Base-by-base conservation (phyloP, 2,888 invertebrate species). In the Epistrophe eligans region DNA sequence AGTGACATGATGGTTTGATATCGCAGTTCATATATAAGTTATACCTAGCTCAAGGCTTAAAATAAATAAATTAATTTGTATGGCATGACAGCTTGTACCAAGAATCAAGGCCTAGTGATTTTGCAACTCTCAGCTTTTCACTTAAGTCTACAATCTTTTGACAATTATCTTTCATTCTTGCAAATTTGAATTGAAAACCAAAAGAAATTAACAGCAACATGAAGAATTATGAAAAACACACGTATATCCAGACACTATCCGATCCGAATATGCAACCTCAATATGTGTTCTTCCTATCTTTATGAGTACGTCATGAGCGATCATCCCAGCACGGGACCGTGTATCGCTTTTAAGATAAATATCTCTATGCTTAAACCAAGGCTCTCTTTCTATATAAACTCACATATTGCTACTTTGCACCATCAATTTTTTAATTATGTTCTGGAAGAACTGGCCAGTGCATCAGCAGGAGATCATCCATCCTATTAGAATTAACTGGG, bases 371-470 rank as follows among this genome's bases (percentile, higher is more conserved):
- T 38, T 17, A 13, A 64, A 10, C 24, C 19, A 50, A 45, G 43
- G 24, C 35, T 35, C 66, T 57, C 40, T 35, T 66, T 50, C 45
- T 24, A 24, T 24, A 24, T 43, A 48, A 62, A 28, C 50, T 40
- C 55, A 17, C 43, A 35, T 11, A n/a, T n/a, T 52, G 74, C 74
- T 76, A 76, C 64, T 52, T 64, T 64, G 52, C 64, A 40, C 52
- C 40, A 76, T 76, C 62, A 77, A 77, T 73, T 64, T 84, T n/a
- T 85, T 85, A 85, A 85, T 85, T 85, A 81, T 77, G 81, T 57
- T 62, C 77, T 24, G 24, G 57, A 55, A 71, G 57, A 79, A 66
- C 76, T 55, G 50, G 52, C 50, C 13, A 19, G 40, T 60, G 28
- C 60, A 77, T 6, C 81, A 85, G 84, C 84, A 77, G 81, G 81